phyloP scores from a whole-genome alignment of 2,113 vertebrate species.

The Periophthalmus modestus region DNA sequence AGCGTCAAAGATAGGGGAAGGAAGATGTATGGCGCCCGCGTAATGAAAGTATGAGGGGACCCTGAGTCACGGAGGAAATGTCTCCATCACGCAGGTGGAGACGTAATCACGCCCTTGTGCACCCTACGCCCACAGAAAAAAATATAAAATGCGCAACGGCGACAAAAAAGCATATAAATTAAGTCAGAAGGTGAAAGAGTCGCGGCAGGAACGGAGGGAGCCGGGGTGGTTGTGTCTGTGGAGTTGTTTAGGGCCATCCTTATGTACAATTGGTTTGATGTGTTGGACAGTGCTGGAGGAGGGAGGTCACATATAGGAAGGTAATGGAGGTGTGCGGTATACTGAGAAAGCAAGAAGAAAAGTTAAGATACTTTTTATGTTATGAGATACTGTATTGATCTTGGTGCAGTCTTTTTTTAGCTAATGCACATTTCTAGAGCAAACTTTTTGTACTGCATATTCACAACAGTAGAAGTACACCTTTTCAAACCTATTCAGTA shows the following conservation, averaged over 20 bases:
- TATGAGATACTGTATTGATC: not conserved
- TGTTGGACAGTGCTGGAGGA: not conserved
- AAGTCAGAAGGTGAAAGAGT: slow-evolving; percentile 40
- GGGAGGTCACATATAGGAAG: not conserved
- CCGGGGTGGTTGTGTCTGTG: slow-evolving; percentile 18
- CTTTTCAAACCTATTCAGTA: too few species aligned
- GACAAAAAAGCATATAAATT: slow-evolving; percentile 56
- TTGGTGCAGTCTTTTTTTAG: not conserved
- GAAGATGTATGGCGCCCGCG: slow-evolving; percentile 75
- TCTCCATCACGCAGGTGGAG: slow-evolving; percentile 70
- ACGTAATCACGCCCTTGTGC: slow-evolving; percentile 67
- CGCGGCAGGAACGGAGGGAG: slow-evolving; percentile 16
- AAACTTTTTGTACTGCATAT: not conserved
- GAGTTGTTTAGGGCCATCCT: slow-evolving; percentile 7
- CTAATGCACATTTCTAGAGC: not conserved
- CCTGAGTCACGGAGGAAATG: slow-evolving; percentile 64
- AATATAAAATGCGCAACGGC: slow-evolving; percentile 57
- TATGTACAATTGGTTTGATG: not conserved
- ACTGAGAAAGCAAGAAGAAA: not conserved
- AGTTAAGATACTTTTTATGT: not conserved
- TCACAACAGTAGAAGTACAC: not conserved
- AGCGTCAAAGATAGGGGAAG: slow-evolving; percentile 50
- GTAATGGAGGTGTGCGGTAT: not conserved
- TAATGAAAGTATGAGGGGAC: slow-evolving; percentile 74
- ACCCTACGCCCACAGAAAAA: slow-evolving; percentile 34